Conservation (phyloP, 2,113 vertebrate species). For the Ovis aries region DNA sequence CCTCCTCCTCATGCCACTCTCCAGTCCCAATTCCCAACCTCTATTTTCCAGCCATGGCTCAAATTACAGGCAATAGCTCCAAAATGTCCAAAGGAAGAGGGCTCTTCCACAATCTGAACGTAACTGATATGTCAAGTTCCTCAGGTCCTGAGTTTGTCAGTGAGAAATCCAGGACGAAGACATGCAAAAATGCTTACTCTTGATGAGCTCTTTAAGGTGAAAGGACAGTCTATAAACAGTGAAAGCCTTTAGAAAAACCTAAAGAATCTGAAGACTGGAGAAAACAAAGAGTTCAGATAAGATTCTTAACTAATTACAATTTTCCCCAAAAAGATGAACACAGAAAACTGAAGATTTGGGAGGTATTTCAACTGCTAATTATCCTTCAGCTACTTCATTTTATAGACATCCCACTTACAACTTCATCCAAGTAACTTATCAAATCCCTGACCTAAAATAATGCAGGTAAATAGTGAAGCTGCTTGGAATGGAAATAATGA, state of each 20-base stretch:
- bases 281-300: neutral
- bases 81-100: neutral
- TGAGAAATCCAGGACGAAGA: neutral
- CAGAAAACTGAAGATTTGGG: neutral
- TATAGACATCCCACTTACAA: neutral
- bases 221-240: neutral
- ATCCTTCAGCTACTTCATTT: neutral
- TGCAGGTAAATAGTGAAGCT: neutral
- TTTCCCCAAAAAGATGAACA: neutral
- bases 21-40: neutral
- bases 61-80: neutral
- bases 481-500: neutral
- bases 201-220: neutral
- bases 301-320: neutral
- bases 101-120: neutral
- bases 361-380: neutral
- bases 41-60: neutral
- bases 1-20: neutral
- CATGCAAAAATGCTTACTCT: neutral
- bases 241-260: neutral
- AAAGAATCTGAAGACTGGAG: neutral
- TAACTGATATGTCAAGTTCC: neutral
- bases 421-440: neutral
- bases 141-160: neutral
- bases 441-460: neutral